Conservation (phyloP, 2,113 vertebrate genomes). For the Bufo gargarizans region DNA sequence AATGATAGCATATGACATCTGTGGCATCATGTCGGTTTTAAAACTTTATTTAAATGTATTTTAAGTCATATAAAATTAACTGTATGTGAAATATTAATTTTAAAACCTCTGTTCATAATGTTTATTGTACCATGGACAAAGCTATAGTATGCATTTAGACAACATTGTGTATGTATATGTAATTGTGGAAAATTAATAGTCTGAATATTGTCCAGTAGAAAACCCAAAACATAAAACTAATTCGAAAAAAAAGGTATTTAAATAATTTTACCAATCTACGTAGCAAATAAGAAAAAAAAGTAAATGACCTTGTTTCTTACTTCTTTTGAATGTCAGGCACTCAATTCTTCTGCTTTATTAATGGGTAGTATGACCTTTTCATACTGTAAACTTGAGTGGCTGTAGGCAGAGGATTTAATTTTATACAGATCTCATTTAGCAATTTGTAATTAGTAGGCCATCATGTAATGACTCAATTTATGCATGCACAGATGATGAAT, state of each 20-base stretch:
- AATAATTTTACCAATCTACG: not conserved
- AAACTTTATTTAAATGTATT: not conserved
- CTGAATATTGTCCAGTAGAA: not conserved
- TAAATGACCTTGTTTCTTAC: conserved; percentile 59
- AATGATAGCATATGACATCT: not conserved
- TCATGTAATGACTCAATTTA: conserved; percentile 66
- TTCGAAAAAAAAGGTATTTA: not conserved
- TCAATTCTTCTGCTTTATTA: conserved; percentile 59
- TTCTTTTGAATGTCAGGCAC: conserved; percentile 56
- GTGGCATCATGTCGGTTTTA: not conserved
- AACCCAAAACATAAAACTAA: not conserved
- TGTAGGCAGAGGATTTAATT: conserved; percentile 59
- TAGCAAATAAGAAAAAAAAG: not conserved
- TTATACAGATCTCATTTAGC: conserved; percentile 62
- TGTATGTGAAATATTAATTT: not conserved
- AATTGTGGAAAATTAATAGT: not conserved
- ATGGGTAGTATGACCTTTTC: conserved; percentile 67
- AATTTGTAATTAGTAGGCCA: conserved; percentile 66
- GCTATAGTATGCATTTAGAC: not conserved
- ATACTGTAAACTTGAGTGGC: conserved; percentile 57
- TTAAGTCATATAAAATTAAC: not conserved
- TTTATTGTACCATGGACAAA: not conserved
- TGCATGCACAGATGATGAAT: conserved; percentile 65
- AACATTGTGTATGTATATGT: not conserved
- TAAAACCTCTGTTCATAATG: not conserved